Evolutionary conservation across 2,888 invertebrate species (phyloP).

Genomic region (Leptura quadrifasciata): DNA sequence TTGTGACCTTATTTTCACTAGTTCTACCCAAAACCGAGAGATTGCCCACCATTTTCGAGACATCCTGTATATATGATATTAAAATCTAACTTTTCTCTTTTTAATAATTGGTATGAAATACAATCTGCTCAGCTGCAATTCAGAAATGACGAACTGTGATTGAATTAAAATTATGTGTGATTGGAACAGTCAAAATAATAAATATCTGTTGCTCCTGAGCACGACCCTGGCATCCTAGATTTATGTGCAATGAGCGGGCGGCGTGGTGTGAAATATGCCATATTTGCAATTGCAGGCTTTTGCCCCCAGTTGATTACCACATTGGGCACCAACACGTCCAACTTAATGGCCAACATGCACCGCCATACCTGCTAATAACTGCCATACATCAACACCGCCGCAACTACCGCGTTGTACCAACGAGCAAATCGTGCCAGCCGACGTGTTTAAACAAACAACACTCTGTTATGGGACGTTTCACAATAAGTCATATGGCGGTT

Average conservation of each 20-base stretch:
- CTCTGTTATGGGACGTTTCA: conserved; percentile 2
- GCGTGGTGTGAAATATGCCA: conserved; percentile 43
- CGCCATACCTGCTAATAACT: conserved; percentile 51
- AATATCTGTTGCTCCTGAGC: neutral
- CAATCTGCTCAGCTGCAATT: too few relatives aligned
- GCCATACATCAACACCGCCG: conserved; percentile 45
- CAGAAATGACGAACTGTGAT: too few relatives aligned
- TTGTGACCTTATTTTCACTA: too few relatives aligned
- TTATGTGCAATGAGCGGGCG: conserved; percentile 33
- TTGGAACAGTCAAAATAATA: neutral
- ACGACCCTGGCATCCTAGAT: conserved; percentile 20
- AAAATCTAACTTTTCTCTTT: too few relatives aligned
- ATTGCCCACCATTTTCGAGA: too few relatives aligned
- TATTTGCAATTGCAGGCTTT: conserved; percentile 43
- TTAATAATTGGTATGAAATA: too few relatives aligned
- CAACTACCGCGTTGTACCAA: conserved; percentile 16
- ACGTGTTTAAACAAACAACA: conserved; percentile 8
- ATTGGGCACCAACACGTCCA: conserved; percentile 43
- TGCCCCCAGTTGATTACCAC: conserved; percentile 44
- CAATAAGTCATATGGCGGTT: neutral
- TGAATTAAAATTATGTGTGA: too few relatives aligned
- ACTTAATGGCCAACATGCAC: conserved; percentile 47
- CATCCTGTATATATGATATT: too few relatives aligned
- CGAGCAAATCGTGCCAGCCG: conserved; percentile 8
- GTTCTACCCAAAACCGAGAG: too few relatives aligned